A percentile compares a stretch with the other conserved stretches of the same genome.
phyloP scores from a whole-genome alignment of 1,140 invertebrate species.

The Atta texana region DNA sequence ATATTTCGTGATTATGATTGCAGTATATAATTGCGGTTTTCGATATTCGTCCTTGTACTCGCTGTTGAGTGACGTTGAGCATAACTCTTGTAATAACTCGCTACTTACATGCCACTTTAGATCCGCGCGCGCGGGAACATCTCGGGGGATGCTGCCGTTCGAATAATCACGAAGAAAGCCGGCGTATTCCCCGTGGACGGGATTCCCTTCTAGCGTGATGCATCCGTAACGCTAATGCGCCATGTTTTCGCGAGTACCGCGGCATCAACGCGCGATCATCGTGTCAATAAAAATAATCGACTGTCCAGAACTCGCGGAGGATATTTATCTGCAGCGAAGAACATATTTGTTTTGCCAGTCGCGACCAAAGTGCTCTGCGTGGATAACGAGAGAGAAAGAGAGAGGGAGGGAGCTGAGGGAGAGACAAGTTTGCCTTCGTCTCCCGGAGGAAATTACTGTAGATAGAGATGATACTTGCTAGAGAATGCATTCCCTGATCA shows the following conservation, averaged over 20 bases:
- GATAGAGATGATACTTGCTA: conserved; percentile 40
- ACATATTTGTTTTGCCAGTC: conserved; percentile 38
- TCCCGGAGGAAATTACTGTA: conserved; percentile 53
- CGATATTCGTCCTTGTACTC: conserved; percentile 35
- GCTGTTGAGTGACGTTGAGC: conserved; percentile 28
- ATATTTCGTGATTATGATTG: conserved; percentile 3
- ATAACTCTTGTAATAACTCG: conserved; percentile 46
- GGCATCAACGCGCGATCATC: conserved; percentile 18
- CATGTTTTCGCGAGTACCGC: background rate
- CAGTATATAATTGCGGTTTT: background rate
- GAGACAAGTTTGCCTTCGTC: conserved; percentile 37
- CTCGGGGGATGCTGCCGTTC: conserved; percentile 16
- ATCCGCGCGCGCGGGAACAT: background rate
- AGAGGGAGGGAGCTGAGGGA: background rate
- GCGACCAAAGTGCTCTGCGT: conserved; percentile 11
- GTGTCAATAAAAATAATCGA: conserved; percentile 61
- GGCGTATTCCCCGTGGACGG: conserved; percentile 17
- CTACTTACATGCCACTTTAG: conserved; percentile 14
- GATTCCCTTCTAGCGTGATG: conserved; percentile 10
- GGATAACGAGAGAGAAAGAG: background rate
- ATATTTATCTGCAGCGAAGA: conserved; percentile 18
- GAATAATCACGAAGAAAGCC: conserved; percentile 57
- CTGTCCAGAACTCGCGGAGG: conserved; percentile 9
- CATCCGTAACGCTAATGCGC: background rate
- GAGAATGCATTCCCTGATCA: conserved; percentile 31